Base-by-base conservation (phyloP, 2,888 invertebrate species). In the Tenodera sinensis region DNA sequence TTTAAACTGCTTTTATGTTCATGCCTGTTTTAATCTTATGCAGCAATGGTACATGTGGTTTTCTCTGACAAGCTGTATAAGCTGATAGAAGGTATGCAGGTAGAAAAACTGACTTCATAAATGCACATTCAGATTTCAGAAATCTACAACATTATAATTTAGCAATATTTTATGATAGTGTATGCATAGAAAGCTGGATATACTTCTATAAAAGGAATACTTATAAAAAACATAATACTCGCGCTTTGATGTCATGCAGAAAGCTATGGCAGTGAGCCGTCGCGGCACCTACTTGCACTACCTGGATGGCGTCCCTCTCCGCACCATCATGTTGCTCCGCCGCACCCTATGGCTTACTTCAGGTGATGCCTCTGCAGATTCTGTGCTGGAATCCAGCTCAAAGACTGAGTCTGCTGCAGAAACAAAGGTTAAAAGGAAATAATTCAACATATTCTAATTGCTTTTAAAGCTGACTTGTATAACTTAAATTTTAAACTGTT, bases 301-400 rank as follows among this genome's bases (percentile, higher is more conserved):
- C 91, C 92, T 92, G 90, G 91, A 91, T 86, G 91, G 90, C 85
- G 91, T 91, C 88, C 91, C 91, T 86, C 91, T 90, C 84, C 91
- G 91, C 81, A 89, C 90, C 84, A 85, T 88, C 85, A 84, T 84
- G 15, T 89, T 89, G 27, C 90, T 87, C n/a, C 90, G 90, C 27
- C 91, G 90, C 20, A 90, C 89, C 88, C 91, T 89, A 89, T 92
- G 91, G 30, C 89, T 91, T 88, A 92, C 91, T 89, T 91, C 91
- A 9, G 92, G 92, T n/a, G 93, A 92, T 71, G 92, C 92, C 89
- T 92, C 92, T 54, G 92, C 92, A 85, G 92, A 92, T 90, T 92
- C 92, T 47, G 92, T 92, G 90, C 92, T 92, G 81, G 92, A 92
- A 90, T 92, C 92, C 87, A 92, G 91, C 89, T 92, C 92, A 90